These are phyloP conservation scores for Trematomus bernacchii DNA, from an alignment of 2,797 vertebrate genomes.

Conservation along the genomic window DNA sequence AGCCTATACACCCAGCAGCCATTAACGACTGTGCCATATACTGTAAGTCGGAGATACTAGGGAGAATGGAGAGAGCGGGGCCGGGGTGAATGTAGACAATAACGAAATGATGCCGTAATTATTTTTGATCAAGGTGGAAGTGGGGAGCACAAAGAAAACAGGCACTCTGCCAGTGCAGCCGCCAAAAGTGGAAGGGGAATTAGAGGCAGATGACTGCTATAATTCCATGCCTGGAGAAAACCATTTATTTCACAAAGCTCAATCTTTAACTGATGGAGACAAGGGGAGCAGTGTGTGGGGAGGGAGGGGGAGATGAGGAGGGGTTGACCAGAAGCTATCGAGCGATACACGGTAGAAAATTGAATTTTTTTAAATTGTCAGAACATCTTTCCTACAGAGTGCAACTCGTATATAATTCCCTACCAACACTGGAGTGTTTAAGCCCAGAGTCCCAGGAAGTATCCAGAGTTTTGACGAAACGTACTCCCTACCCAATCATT, in stretches of 20 bases:
- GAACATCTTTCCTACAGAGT: conserved; percentile 53
- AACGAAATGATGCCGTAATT: conserved; percentile 72
- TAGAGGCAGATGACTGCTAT: conserved; percentile 76
- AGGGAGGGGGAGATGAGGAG: not conserved
- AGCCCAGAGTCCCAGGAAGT: conserved; percentile 50
- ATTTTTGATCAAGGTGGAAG: conserved; percentile 71
- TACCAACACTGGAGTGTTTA: conserved; percentile 43
- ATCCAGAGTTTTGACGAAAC: conserved; percentile 50
- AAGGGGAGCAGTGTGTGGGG: conserved; percentile 32
- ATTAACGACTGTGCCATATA: conserved; percentile 80
- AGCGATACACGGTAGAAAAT: conserved; percentile 54
- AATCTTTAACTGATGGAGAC: conserved; percentile 64
- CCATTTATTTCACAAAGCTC: conserved; percentile 65
- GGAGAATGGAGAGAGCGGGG: conserved; percentile 30
- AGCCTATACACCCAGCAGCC: conserved; percentile 70
- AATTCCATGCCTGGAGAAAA: conserved; percentile 73
- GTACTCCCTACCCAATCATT: conserved; percentile 20
- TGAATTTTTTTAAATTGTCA: conserved; percentile 64
- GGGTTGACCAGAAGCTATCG: conserved; percentile 54
- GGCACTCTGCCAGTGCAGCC: conserved; percentile 53
- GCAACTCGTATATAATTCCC: conserved; percentile 52
- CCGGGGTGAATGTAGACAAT: conserved; percentile 63
- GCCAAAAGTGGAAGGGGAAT: conserved; percentile 74
- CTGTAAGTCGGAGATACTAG: conserved; percentile 58
- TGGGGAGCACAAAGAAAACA: conserved; percentile 64